Evolutionary conservation across 2,797 vertebrate species (phyloP), one percentile per base, ranked within the genome.

Genomic region (Pantherophis alleghaniensis): DNA sequence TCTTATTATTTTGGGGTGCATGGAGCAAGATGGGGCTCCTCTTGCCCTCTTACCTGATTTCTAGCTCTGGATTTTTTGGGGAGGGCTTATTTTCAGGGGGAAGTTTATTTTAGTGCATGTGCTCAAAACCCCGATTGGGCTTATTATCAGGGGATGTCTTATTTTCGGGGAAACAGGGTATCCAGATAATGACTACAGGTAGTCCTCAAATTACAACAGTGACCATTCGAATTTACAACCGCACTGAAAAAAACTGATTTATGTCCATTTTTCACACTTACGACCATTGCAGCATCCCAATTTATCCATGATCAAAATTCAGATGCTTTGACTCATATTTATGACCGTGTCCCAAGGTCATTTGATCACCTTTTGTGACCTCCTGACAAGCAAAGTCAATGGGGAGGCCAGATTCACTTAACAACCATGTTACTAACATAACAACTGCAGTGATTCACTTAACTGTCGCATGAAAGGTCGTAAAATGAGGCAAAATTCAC

Each of bases 261-360:
- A 14, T 66, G 12, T 16, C 4, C 0, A 14, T n/a, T 66, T n/a
- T 66, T 28, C 61, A 63, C 63, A n/a, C 28, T 11, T 11, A 66
- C 5, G 0, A 14, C 1, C 12, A 1, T n/a, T 66, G 63, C 13
- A n/a, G 63, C 5, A n/a, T n/a, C 5, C 28, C 4, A 13, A 16
- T n/a, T n/a, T n/a, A 66, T 37, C 22, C 12, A 13, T n/a, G 2
- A n/a, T 69, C 66, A 69, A 69, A 69, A 69, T 69, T 32, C n/a
- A 69, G n/a, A 69, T 32, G n/a, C n/a, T 32, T 32, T 51, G n/a
- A 16, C 2, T 32, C 5, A 69, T 32, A 32, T 32, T 32, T 32
- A 32, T 32, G 6, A 69, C n/a, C 0, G 14, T 32, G n/a, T 7
- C n/a, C 66, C n/a, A 6, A 13, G 14, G 63, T 16, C n/a, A 16